Evolutionary conservation across 2,797 vertebrate species (phyloP).

Genomic region (Sebastes diaconus): DNA sequence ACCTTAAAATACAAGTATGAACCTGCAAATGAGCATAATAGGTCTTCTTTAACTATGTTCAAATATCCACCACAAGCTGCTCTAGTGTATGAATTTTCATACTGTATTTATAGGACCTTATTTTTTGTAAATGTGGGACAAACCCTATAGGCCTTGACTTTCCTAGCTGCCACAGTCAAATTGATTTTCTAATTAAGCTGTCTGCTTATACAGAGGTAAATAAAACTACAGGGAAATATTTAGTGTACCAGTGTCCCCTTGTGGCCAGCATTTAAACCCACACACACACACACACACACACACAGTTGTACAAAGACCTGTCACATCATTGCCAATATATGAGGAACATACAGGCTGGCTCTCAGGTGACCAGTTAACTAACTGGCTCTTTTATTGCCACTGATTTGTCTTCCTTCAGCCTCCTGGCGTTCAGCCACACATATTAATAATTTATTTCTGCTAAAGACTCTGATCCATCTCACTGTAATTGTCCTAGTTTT

Average conservation of each 20-base stretch:
- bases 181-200: background rate
- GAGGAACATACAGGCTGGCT: slow-evolving; percentile 11
- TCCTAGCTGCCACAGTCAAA: background rate
- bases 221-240: slow-evolving; percentile 20
- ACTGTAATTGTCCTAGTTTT: slow-evolving; percentile 67
- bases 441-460: slow-evolving; percentile 67
- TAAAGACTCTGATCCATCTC: slow-evolving; percentile 57
- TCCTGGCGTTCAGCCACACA: slow-evolving; percentile 48
- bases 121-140: background rate
- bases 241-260: background rate
- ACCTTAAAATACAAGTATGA: background rate
- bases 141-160: background rate
- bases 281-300: background rate
- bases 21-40: background rate
- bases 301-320: background rate
- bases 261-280: background rate
- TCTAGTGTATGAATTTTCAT: background rate
- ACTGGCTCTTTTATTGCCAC: slow-evolving; percentile 36
- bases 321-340: background rate
- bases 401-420: slow-evolving; percentile 34
- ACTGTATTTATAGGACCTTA: background rate
- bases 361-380: slow-evolving; percentile 58
- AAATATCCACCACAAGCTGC: background rate
- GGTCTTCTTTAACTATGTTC: background rate
- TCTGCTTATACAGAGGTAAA: background rate